Evolutionary conservation across 2,797 vertebrate species (phyloP).

Genomic region (Sebastes taczanowskii): DNA sequence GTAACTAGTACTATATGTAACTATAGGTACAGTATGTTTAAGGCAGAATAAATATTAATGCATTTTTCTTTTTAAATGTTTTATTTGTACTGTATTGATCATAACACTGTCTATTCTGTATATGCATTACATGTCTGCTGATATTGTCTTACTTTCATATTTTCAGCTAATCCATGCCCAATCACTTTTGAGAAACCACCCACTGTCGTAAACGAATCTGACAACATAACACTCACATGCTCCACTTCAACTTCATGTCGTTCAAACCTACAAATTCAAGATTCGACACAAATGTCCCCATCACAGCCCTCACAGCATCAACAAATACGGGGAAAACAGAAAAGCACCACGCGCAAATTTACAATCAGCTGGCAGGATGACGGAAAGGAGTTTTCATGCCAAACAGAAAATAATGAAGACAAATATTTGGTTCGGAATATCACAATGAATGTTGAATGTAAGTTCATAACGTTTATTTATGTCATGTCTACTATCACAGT

Average conservation of each 20-base stretch:
- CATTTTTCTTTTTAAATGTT: background rate
- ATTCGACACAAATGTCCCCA: rapidly evolving
- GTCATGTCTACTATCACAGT: background rate
- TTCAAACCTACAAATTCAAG: background rate
- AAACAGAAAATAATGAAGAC: background rate
- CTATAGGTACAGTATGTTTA: background rate
- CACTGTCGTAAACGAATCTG: background rate
- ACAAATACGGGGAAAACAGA: rapidly evolving
- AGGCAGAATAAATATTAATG: background rate
- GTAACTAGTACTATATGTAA: background rate
- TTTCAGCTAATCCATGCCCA: conserved; percentile 73
- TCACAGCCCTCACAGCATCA: rapidly evolving
- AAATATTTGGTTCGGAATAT: conserved; percentile 15
- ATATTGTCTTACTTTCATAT: background rate
- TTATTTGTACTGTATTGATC: background rate
- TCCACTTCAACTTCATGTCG: conserved; percentile 39
- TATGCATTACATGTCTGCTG: background rate
- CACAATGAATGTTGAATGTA: conserved; percentile 67
- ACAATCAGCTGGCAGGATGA: conserved; percentile 33
- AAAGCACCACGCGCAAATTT: background rate
- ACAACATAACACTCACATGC: conserved; percentile 18
- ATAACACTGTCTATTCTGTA: background rate
- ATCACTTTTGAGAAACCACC: conserved; percentile 40
- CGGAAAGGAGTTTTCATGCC: conserved; percentile 57
- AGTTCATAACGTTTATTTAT: conserved; percentile 33